Conservation (phyloP, 2,113 vertebrate species). For the Oxyura jamaicensis region DNA sequence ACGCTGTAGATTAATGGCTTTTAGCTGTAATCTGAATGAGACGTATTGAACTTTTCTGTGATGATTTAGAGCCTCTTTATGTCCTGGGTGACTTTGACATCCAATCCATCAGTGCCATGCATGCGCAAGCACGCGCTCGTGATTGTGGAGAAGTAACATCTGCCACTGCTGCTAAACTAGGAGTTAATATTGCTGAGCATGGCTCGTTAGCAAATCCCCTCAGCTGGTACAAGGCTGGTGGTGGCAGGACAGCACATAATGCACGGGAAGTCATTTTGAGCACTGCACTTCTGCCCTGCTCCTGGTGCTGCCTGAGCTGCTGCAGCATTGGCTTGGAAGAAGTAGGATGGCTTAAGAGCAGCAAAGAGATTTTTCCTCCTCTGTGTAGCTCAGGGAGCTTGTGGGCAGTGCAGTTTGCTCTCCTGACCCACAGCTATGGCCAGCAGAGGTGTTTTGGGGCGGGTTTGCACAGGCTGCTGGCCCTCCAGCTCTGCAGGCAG, state of each 20-base stretch:
- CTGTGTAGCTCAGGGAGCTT: background rate
- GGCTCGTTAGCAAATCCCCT: background rate
- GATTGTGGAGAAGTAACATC: background rate
- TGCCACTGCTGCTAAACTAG: background rate
- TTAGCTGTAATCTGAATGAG: conserved; percentile 52
- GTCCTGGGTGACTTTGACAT: conserved; percentile 15
- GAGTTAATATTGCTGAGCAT: background rate
- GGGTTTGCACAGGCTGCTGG: background rate
- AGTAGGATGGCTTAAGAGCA: background rate
- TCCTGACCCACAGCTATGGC: background rate
- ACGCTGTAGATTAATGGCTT: conserved; percentile 50
- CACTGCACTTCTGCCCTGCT: background rate
- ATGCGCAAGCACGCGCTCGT: background rate
- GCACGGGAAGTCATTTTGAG: background rate
- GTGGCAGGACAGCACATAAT: background rate
- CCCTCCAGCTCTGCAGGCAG: background rate
- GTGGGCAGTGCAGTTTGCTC: background rate
- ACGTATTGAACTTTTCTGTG: background rate
- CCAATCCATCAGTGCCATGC: conserved; percentile 9
- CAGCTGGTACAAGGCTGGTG: background rate
- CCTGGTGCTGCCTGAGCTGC: background rate
- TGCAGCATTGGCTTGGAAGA: background rate
- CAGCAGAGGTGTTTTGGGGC: background rate
- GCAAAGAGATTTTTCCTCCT: accelerated
- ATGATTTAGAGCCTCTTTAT: conserved; percentile 22